Percentiles rank a stretch among this genome's conserved stretches.
These are phyloP conservation scores for Calidris pugnax DNA, from an alignment of 2,113 vertebrate genomes.

Conservation along the genomic window DNA sequence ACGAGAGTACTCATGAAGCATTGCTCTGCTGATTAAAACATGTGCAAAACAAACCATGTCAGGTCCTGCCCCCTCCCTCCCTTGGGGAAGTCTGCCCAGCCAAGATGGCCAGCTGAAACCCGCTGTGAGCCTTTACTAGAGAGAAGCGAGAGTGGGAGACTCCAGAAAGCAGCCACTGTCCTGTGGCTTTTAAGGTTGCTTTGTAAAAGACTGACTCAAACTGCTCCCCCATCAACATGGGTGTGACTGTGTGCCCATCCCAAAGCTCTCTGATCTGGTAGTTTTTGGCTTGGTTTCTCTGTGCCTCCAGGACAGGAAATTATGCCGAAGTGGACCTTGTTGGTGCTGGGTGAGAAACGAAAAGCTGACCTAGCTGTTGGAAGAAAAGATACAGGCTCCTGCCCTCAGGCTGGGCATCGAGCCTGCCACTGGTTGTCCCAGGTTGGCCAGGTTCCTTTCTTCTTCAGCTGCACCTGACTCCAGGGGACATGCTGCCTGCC, in stretches of 20 bases:
- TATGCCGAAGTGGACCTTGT: neutral
- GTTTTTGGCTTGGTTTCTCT: neutral
- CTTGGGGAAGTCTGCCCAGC: fast-evolving
- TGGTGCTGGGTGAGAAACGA: neutral
- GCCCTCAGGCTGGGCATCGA: neutral
- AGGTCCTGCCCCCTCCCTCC: neutral
- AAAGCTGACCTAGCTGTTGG: neutral
- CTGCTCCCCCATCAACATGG: neutral
- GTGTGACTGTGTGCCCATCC: neutral
- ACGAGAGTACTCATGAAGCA: neutral
- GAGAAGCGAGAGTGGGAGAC: neutral
- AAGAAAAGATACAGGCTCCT: neutral
- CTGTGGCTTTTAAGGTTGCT: neutral
- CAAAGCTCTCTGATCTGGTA: neutral
- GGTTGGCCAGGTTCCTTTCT: neutral
- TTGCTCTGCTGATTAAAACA: conserved; percentile 7
- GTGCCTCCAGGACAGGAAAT: neutral
- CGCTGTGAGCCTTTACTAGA: neutral
- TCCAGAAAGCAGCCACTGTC: neutral
- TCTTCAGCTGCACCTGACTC: neutral
- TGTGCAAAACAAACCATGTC: neutral
- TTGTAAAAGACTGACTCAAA: neutral
- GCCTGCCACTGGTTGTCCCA: neutral
- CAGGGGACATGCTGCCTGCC: neutral
- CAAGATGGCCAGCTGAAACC: neutral